Evolutionary conservation across 2,888 invertebrate genomes (phyloP), one percentile per base, ranked within the genome.

Genomic region (Drosophila formosana): DNA sequence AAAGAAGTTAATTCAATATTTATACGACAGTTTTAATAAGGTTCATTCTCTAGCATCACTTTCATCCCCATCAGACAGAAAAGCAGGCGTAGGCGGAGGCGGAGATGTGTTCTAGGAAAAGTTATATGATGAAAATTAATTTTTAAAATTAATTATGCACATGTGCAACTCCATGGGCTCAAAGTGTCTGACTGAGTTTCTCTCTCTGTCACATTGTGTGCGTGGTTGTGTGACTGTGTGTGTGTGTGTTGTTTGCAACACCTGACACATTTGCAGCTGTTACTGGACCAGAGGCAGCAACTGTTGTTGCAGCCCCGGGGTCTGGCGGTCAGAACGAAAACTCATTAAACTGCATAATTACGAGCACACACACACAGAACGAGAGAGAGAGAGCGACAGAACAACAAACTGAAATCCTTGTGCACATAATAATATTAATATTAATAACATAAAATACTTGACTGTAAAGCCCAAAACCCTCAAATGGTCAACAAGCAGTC

Each of bases 311-410:
- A 13, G 11, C 25, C 41, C 58, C 55, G 47, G 23, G 13, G 26
- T 53, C 52, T 51, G 81, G 65, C 57, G 78, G 71, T 49, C 79
- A 83, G 72, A 78, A 75, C 58, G 75, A 87, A 85, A 85, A 87
- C 89, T 84, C 85, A 89, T 85, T 85, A 88, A 85, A 88, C 72
- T 89, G 82, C 89, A 81, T 88, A 85, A 89, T 89, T 84, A 75
- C 75, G 62, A 69, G 64, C 66, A 70, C 66, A 72, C 67, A 76
- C 67, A 75, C 11, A 49, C 39, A 64, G 11, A 34, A 9, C 47
- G 13, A 56, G 41, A 69, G 11, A 55, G 18, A 13, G 39, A 50
- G 9, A 41, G 2, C 41, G 39, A 39, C 26, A 46, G 37, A 52
- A 57, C 39, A 78, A 73, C 57, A 63, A 75, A 37, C 57, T 26